These are phyloP conservation scores for Zaprionus lachaisei DNA, from an alignment of 1,140 invertebrate species.

Conservation along the genomic window DNA sequence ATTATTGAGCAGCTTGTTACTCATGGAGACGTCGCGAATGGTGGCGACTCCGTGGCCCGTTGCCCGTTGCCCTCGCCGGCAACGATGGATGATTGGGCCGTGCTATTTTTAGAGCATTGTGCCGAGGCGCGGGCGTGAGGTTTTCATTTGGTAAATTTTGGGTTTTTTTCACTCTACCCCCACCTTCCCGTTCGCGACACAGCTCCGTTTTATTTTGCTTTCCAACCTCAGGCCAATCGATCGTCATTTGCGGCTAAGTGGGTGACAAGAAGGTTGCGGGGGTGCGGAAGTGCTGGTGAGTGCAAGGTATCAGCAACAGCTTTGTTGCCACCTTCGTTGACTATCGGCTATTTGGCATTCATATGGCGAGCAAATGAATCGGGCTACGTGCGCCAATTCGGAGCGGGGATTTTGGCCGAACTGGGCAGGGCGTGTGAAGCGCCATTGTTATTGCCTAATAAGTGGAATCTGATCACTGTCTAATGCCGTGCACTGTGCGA, in stretches of 20 bases:
- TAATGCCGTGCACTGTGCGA: slow-evolving; percentile 6
- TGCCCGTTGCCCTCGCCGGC: not conserved
- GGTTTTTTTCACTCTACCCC: not conserved
- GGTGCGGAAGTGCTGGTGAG: not conserved
- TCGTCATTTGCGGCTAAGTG: slow-evolving; percentile 15
- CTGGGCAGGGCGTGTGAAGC: slow-evolving; percentile 12
- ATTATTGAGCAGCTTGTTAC: slow-evolving; percentile 66
- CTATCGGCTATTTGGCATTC: slow-evolving; percentile 24
- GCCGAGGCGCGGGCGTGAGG: slow-evolving; percentile 30
- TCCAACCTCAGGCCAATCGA: slow-evolving; percentile 4
- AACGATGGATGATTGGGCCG: slow-evolving; percentile 57
- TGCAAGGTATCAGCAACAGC: not conserved
- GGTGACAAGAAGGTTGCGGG: not conserved
- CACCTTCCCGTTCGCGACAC: not conserved
- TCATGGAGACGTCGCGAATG: slow-evolving; percentile 58
- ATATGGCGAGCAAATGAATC: slow-evolving; percentile 1
- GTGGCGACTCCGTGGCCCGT: slow-evolving; percentile 24
- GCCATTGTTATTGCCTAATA: slow-evolving; percentile 40
- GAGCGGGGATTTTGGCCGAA: not conserved
- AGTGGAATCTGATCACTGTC: slow-evolving; percentile 20
- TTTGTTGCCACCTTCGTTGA: not conserved
- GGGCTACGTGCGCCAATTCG: not conserved
- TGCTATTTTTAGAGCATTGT: slow-evolving; percentile 71
- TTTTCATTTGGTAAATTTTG: slow-evolving; percentile 37
- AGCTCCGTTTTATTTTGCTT: slow-evolving; percentile 1